Percentiles rank a stretch among this genome's conserved stretches.
Conservation (phyloP, 1,140 invertebrate species). For the Scylla paramamosain region DNA sequence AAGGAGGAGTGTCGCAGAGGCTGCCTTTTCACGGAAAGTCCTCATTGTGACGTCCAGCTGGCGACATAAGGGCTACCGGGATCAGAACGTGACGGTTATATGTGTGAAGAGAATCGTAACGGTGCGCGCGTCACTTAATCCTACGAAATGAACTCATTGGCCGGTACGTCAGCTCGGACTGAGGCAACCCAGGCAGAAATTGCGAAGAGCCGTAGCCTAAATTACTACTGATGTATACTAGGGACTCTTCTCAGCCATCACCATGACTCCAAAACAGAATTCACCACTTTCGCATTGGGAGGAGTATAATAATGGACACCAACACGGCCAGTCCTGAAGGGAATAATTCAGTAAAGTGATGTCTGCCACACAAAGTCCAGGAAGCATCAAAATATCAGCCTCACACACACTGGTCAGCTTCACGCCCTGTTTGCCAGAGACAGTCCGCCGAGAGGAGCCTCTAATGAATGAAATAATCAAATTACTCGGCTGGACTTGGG, state of each 20-base stretch:
- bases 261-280: not conserved
- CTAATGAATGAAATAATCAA: conserved; percentile 25
- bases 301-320: not conserved
- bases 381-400: not conserved
- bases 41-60: not conserved
- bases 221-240: not conserved
- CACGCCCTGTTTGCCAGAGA: not conserved
- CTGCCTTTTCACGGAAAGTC: not conserved
- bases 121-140: not conserved
- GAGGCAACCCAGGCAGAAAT: not conserved
- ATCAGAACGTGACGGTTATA: not conserved
- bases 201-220: not conserved
- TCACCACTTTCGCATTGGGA: not conserved
- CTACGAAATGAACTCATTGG: not conserved
- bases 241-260: not conserved
- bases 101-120: not conserved
- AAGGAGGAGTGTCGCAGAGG: not conserved
- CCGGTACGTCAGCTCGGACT: not conserved
- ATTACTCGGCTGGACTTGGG: not conserved
- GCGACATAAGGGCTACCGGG: not conserved
- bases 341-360: not conserved
- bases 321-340: not conserved
- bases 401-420: conserved; percentile 2
- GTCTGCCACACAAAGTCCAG: not conserved
- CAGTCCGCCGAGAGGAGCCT: not conserved